phyloP scores from a whole-genome alignment of 2,797 vertebrate genomes.

The Etheostoma perlongum region DNA sequence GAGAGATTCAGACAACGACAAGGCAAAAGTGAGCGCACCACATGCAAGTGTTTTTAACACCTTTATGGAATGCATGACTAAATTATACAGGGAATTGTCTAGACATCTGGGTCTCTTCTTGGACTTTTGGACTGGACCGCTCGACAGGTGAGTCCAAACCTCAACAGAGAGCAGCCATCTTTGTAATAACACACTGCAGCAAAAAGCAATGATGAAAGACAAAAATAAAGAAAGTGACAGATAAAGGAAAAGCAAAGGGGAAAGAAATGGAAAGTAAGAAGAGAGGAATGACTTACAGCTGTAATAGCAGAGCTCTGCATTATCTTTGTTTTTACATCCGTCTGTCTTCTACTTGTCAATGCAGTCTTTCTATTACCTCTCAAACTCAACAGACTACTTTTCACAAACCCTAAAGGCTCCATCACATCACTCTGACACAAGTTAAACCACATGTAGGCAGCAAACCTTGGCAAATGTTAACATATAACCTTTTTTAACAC shows the following conservation, averaged over 20 bases:
- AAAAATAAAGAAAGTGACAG: constrained; percentile 59
- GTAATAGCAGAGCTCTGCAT: constrained; percentile 24
- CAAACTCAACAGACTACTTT: constrained; percentile 55
- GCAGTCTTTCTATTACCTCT: constrained; percentile 34
- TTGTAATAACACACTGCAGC: constrained; percentile 55
- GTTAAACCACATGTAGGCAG: constrained; percentile 54
- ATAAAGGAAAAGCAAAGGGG: constrained; percentile 25
- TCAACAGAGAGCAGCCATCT: constrained; percentile 58
- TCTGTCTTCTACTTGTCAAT: constrained; percentile 55
- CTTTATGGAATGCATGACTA: constrained; percentile 72
- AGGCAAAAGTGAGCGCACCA: constrained; percentile 47
- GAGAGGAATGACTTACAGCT: constrained; percentile 34
- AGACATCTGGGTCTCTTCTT: constrained; percentile 70
- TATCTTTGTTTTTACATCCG: constrained; percentile 27
- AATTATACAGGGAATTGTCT: constrained; percentile 59
- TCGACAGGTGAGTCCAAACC: constrained; percentile 40
- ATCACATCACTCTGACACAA: constrained; percentile 42
- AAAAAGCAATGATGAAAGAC: constrained; percentile 59
- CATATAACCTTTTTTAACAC: constrained; percentile 36
- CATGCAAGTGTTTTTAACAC: constrained; percentile 75
- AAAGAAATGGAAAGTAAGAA: constrained; percentile 38
- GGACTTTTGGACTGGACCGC: constrained; percentile 49
- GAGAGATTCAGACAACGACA: constrained; percentile 41
- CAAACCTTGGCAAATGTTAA: constrained; percentile 33
- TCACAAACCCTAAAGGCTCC: constrained; percentile 37